These are phyloP conservation scores for Pangasius macronema DNA, from an alignment of 2,797 vertebrate genomes.

Conservation along the genomic window DNA sequence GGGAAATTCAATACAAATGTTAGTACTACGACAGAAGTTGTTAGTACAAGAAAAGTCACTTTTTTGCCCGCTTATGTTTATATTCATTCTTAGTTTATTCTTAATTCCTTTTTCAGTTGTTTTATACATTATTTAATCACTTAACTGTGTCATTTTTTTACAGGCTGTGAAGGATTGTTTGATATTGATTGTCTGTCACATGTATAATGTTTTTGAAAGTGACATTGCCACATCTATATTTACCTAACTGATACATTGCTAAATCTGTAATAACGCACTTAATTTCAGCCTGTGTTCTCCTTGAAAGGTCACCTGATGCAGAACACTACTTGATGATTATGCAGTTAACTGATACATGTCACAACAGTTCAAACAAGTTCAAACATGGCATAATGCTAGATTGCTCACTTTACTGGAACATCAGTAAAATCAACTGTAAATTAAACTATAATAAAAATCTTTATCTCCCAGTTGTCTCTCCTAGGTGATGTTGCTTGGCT, in stretches of 20 bases:
- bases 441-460: neutral
- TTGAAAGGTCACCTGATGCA: neutral
- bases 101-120: neutral
- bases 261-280: neutral
- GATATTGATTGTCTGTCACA: neutral
- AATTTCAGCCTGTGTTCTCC: neutral
- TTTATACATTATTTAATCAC: neutral
- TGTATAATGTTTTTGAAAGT: neutral
- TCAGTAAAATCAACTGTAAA: neutral
- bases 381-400: neutral
- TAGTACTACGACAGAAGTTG: neutral
- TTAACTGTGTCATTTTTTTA: neutral
- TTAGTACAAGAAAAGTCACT: no score
- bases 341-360: neutral
- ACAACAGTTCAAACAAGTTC: neutral
- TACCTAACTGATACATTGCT: neutral
- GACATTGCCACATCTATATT: neutral
- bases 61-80: neutral
- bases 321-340: neutral
- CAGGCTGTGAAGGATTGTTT: neutral
- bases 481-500: neutral
- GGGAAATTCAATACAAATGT: neutral
- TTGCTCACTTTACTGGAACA: neutral
- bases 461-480: neutral
- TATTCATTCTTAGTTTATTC: neutral